These are phyloP conservation scores for Drosophila phalerata DNA, from an alignment of 2,888 invertebrate species.

Conservation along the genomic window DNA sequence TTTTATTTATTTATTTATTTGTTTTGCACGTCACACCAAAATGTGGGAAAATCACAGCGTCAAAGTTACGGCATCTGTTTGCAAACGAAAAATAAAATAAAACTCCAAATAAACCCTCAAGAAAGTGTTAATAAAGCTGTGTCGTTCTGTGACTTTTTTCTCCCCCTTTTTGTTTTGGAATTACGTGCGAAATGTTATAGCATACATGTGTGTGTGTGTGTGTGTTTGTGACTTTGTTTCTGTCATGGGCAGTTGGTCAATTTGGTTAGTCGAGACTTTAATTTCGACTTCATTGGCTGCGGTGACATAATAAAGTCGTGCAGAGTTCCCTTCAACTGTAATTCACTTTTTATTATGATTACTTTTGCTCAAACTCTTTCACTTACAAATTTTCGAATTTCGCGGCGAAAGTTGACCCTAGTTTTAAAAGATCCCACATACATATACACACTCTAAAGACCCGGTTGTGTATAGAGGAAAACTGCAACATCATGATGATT, in stretches of 20 bases:
- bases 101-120: conserved; percentile 23
- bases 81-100: conserved; percentile 18
- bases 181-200: conserved; percentile 74
- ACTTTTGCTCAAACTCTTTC: conserved; percentile 38
- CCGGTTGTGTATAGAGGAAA: conserved; percentile 42
- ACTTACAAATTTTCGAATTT: conserved; percentile 33
- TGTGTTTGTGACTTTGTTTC: conserved; percentile 41
- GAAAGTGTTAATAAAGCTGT: conserved; percentile 79
- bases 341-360: conserved; percentile 54
- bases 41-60: conserved; percentile 70
- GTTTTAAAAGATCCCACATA: conserved; percentile 14
- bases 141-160: conserved; percentile 61
- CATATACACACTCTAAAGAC: not conserved
- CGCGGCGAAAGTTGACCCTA: conserved; percentile 55
- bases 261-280: conserved; percentile 38
- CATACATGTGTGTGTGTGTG: conserved; percentile 28
- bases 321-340: conserved; percentile 31
- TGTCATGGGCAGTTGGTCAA: conserved; percentile 46
- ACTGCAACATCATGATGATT: conserved; percentile 64
- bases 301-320: conserved; percentile 68
- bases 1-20: conserved; percentile 63
- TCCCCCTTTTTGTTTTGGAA: conserved; percentile 50
- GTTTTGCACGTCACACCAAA: conserved; percentile 47
- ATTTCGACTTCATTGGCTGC: conserved; percentile 54
- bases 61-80: conserved; percentile 65